phyloP scores from a whole-genome alignment of 1,140 invertebrate genomes.

The Lordiphosa clarofinis region DNA sequence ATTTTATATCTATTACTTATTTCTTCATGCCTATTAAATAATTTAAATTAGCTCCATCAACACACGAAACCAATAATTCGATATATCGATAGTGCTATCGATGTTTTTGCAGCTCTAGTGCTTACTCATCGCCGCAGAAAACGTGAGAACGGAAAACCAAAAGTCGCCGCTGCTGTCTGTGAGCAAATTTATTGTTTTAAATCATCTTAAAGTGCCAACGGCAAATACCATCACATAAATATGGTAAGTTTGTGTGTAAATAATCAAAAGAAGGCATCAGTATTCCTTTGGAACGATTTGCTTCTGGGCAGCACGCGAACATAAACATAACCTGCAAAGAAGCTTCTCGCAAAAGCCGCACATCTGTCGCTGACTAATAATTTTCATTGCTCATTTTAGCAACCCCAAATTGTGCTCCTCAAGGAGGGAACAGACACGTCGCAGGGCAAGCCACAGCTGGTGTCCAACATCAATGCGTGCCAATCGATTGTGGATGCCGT shows the following conservation, averaged over 20 bases:
- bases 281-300: not conserved
- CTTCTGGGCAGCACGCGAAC: conserved; percentile 35
- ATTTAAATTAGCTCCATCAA: too few species aligned
- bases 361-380: conserved; percentile 59
- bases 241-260: conserved; percentile 61
- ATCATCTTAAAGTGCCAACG: conserved; percentile 30
- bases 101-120: not conserved
- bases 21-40: too few species aligned
- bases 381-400: conserved; percentile 83
- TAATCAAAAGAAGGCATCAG: not conserved
- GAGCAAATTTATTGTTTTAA: conserved; percentile 63
- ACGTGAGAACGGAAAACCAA: conserved; percentile 60
- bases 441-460: conserved; percentile 97
- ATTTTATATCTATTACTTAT: too few species aligned
- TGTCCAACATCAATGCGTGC: conserved; percentile 99
- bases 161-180: conserved; percentile 61
- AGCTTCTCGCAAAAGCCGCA: conserved; percentile 64
- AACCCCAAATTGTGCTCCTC: conserved; percentile 98
- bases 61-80: too few species aligned
- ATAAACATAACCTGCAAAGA: conserved; percentile 77
- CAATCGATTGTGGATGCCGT: conserved; percentile 96
- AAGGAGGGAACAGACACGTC: conserved; percentile 98
- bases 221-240: conserved; percentile 57
- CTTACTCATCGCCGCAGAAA: conserved; percentile 68
- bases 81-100: too few species aligned